phyloP scores from a whole-genome alignment of 2,113 vertebrate genomes.

The Gobius niger region DNA sequence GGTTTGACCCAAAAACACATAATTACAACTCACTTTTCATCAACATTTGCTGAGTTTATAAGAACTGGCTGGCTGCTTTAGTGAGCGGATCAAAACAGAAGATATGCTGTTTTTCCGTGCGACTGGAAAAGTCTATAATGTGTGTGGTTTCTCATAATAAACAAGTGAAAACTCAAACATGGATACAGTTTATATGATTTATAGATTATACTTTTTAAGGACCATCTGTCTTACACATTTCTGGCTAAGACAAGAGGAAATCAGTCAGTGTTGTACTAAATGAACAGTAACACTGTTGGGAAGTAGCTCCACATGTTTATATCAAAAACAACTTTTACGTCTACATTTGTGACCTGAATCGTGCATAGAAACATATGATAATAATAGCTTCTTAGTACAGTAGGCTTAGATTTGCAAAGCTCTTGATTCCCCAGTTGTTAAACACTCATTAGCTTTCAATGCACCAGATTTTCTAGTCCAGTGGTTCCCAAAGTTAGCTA shows the following conservation, averaged over 20 bases:
- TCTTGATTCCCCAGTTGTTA: too few species aligned
- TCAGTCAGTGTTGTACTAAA: neutral
- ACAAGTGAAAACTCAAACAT: slow-evolving; percentile 59
- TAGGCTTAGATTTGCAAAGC: too few species aligned
- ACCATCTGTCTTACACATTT: slow-evolving; percentile 32
- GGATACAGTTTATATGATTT: slow-evolving; percentile 22
- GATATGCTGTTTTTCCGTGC: slow-evolving; percentile 41
- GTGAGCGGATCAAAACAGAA: slow-evolving; percentile 50
- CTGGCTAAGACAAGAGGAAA: neutral
- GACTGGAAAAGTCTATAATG: slow-evolving; percentile 46
- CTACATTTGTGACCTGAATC: too few species aligned
- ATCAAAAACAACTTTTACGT: neutral
- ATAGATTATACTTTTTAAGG: slow-evolving; percentile 7
- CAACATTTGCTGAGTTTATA: slow-evolving; percentile 36
- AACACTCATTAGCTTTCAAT: too few species aligned
- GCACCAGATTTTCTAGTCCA: too few species aligned
- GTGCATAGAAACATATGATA: too few species aligned
- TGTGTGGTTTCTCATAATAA: slow-evolving; percentile 60
- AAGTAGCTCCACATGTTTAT: neutral
- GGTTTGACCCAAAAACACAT: slow-evolving; percentile 38
- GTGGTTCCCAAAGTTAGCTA: too few species aligned
- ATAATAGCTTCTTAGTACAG: too few species aligned
- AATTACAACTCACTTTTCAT: slow-evolving; percentile 37
- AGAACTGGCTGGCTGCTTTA: slow-evolving; percentile 44
- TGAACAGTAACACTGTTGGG: neutral